Percentiles rank a stretch among this genome's conserved stretches.
Evolutionary conservation across 2,888 invertebrate species (phyloP).

Genomic region (Physocephala rufipes): DNA sequence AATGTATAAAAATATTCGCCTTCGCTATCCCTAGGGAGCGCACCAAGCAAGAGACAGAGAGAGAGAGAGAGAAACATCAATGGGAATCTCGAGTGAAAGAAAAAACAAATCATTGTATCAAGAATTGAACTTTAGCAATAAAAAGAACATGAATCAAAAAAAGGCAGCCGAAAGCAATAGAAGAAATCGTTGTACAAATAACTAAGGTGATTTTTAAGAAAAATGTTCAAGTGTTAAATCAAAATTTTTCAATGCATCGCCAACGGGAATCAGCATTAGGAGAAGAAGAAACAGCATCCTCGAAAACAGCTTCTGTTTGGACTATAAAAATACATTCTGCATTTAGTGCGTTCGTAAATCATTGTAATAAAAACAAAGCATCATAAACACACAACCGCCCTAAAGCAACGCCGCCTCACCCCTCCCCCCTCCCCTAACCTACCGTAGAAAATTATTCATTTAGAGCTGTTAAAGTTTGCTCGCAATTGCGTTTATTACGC

Average conservation of each 20-base stretch:
- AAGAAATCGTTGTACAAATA: conserved; percentile 9
- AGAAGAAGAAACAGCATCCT: neutral
- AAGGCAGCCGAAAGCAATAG: neutral
- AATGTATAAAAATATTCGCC: neutral
- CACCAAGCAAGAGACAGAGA: neutral
- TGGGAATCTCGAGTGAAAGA: neutral
- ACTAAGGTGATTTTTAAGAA: neutral
- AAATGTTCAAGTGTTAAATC: conserved; percentile 2
- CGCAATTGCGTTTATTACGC: conserved; percentile 11
- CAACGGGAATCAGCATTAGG: neutral
- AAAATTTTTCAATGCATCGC: neutral
- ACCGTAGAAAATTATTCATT: neutral
- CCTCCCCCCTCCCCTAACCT: too few species aligned
- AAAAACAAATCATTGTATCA: neutral
- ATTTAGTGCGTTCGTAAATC: conserved; percentile 36
- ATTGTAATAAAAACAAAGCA: conserved; percentile 26
- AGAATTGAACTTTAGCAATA: neutral
- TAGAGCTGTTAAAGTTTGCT: neutral
- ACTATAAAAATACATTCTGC: conserved; percentile 30
- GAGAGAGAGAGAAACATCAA: neutral
- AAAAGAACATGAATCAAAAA: neutral
- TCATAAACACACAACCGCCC: neutral
- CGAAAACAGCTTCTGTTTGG: neutral
- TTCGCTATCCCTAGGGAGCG: neutral
- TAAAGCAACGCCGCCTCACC: neutral